Evolutionary conservation across 1,140 invertebrate species (phyloP), one percentile per base, ranked within the genome.

Genomic region (Drosophila asahinai): DNA sequence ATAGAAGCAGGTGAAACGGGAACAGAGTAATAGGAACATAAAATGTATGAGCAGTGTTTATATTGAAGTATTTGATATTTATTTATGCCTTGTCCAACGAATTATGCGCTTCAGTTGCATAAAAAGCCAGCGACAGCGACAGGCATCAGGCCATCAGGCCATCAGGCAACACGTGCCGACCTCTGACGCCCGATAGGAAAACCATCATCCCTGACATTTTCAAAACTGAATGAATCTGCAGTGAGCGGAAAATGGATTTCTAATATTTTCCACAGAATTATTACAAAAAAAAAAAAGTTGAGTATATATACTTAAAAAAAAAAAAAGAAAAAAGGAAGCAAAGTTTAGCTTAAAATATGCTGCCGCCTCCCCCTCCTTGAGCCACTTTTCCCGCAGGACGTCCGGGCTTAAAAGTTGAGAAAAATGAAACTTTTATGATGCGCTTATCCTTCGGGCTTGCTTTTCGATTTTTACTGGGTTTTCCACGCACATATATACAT

Each of bases 341-440:
- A 57, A 25, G 19, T 57, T 57, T 57, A 40, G 74, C 77, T 89
- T 84, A 84, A 91, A 91, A 91, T 91, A 89, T 83, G 90, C 80
- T 70, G 51, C 14, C 78, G 43, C 33, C 63, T 80, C 81, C 77
- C 83, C 83, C 89, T 87, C 87, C 87, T 14, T 2, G 8, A 11
- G 11, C 33, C 0, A 0, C 77, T 91, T 81, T 86, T 90, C 90
- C 90, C 90, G 83, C 60, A 91, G 90, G 90, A 92, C 78, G 83
- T 92, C 91, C 91, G 86, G 90, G 80, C 90, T 92, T 92, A 92
- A 92, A 86, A 92, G 90, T 86, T 91, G 90, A 92, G 90, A 91
- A 92, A 92, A 92, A 92, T 92, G 86, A 92, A 92, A 91, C 77
- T 92, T 92, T 92, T 91, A 91, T 91, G 83, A 87, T 79, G 63